A percentile compares a stretch with the other conserved stretches of the same genome.
Conservation (phyloP, 2,113 vertebrate genomes). For the Takifugu bimaculatus region DNA sequence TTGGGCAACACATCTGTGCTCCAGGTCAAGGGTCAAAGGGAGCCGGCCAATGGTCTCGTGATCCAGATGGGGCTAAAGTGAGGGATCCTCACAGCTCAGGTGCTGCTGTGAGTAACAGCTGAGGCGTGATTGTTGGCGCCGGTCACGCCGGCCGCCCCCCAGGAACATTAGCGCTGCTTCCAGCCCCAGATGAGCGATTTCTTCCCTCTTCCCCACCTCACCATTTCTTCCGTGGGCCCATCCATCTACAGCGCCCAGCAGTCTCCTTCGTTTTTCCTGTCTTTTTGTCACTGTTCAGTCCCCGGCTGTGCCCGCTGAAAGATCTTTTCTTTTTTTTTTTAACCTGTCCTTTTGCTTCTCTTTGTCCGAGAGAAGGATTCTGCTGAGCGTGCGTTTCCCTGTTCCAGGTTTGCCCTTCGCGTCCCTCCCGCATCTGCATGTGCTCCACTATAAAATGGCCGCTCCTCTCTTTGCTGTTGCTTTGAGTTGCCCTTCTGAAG, state of each 20-base stretch:
- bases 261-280: slow-evolving; percentile 29
- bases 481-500: slow-evolving; percentile 5
- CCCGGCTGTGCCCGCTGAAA: slow-evolving; percentile 13
- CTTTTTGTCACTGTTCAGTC: slow-evolving; percentile 8
- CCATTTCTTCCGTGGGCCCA: slow-evolving; percentile 36
- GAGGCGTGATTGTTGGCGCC: too few species aligned
- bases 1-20: too few species aligned
- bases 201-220: slow-evolving; percentile 25
- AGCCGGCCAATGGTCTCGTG: too few species aligned
- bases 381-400: slow-evolving; percentile 46
- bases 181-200: slow-evolving; percentile 45
- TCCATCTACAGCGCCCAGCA: slow-evolving; percentile 38
- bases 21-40: too few species aligned
- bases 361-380: slow-evolving; percentile 33
- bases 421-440: slow-evolving; percentile 15
- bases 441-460: slow-evolving; percentile 23
- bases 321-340: slow-evolving; percentile 17
- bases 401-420: slow-evolving; percentile 29
- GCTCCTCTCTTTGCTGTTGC: not conserved
- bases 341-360: slow-evolving; percentile 25
- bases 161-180: slow-evolving; percentile 3
- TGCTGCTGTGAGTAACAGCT: too few species aligned
- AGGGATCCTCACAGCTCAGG: too few species aligned
- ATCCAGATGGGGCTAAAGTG: too few species aligned
- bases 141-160: too few species aligned